A percentile compares a stretch with the other conserved stretches of the same genome.
Evolutionary conservation across 1,140 invertebrate species (phyloP).

Genomic region (Drosophila sulfurigaster): DNA sequence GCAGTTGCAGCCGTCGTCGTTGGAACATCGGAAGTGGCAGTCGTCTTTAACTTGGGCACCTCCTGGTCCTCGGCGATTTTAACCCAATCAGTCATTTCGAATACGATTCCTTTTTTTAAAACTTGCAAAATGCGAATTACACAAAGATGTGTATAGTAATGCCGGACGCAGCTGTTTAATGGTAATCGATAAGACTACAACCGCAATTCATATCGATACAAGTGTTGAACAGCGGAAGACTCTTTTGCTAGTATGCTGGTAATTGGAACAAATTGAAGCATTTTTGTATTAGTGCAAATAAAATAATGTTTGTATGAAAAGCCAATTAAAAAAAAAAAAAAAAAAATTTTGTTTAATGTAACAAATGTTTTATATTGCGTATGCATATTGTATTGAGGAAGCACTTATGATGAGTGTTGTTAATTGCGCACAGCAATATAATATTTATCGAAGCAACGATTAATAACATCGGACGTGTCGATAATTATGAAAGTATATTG

Average conservation of each 20-base stretch:
- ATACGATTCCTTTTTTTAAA: constrained; percentile 18
- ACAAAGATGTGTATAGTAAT: constrained; percentile 33
- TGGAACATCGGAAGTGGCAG: constrained; percentile 28
- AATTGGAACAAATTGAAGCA: no score
- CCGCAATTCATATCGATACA: constrained; percentile 20
- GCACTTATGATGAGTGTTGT: constrained; percentile 2
- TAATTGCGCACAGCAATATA: background rate
- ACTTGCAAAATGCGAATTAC: constrained; percentile 11
- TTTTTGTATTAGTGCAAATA: no score
- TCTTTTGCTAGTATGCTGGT: background rate
- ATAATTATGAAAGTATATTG: constrained; percentile 11
- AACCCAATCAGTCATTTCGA: constrained; percentile 73
- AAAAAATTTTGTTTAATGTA: no score
- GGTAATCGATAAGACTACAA: background rate
- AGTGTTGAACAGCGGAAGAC: background rate
- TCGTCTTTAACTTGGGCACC: constrained; percentile 61
- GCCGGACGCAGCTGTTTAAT: constrained; percentile 34
- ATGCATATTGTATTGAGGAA: no score
- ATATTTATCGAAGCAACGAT: background rate
- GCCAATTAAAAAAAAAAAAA: no score
- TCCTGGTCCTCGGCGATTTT: constrained; percentile 80
- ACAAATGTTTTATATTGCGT: no score
- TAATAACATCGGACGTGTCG: constrained; percentile 15
- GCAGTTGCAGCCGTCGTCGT: constrained; percentile 3
- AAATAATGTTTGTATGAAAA: no score